Percentiles rank a stretch among this genome's conserved stretches.
Evolutionary conservation across 2,113 vertebrate species (phyloP).

Genomic region (Arizona elegans): DNA sequence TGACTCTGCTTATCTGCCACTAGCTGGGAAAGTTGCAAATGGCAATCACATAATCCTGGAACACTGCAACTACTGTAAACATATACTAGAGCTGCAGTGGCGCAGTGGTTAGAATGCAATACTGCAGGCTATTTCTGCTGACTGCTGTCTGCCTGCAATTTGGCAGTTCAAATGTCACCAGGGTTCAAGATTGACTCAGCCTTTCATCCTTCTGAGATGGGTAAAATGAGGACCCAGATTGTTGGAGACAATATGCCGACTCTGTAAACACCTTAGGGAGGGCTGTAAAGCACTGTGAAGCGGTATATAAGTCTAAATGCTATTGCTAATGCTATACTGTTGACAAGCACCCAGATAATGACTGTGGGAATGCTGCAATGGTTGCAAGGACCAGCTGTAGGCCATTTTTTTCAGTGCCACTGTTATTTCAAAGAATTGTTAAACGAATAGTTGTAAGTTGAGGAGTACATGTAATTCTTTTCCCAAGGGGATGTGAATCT

Average conservation of each 20-base stretch:
- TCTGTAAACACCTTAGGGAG: no score
- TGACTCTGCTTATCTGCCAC: neutral
- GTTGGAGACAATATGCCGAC: no score
- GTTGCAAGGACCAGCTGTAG: neutral
- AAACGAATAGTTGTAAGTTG: neutral
- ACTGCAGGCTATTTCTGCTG: no score
- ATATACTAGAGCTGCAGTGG: neutral
- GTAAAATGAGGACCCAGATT: no score
- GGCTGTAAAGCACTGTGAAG: no score
- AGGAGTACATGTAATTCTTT: neutral
- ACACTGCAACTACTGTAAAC: neutral
- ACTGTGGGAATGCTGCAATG: neutral
- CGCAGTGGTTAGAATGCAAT: no score
- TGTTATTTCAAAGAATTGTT: neutral
- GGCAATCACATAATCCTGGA: neutral
- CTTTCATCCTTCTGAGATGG: no score
- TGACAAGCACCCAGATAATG: neutral
- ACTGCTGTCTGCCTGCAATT: no score
- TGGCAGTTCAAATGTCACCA: no score
- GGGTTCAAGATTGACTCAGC: no score
- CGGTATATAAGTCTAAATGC: no score
- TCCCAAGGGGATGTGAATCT: neutral
- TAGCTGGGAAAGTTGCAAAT: neutral
- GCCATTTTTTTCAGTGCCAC: neutral
- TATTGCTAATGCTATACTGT: neutral